Evolutionary conservation across 2,888 invertebrate genomes (phyloP).

Genomic region (Apamea epomidion): DNA sequence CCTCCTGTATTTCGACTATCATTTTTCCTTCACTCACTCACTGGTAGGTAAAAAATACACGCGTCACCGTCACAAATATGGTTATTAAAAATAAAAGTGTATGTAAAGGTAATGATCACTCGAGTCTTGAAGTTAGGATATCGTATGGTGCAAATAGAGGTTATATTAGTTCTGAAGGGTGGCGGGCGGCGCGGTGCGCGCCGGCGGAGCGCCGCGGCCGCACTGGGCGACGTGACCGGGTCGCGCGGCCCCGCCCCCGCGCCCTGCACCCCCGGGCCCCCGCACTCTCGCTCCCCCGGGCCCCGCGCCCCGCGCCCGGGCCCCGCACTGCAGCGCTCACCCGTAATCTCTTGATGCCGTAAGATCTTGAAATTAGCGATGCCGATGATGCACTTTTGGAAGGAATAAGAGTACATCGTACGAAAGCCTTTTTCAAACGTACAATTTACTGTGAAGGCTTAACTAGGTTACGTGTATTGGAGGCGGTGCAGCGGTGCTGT

Average conservation of each 20-base stretch:
- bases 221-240: conserved; percentile 87
- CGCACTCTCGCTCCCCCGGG: conserved; percentile 59
- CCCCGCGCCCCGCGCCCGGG: conserved; percentile 66
- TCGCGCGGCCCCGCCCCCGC: conserved; percentile 77
- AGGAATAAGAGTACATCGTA: conserved; percentile 40
- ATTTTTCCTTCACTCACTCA: conserved; percentile 78
- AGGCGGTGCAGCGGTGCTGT: conserved; percentile 7
- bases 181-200: conserved; percentile 83
- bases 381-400: conserved; percentile 84
- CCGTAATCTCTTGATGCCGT: conserved; percentile 87
- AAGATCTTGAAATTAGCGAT: conserved; percentile 86
- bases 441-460: conserved; percentile 32
- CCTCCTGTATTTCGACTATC: conserved; percentile 90
- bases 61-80: conserved; percentile 60
- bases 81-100: conserved; percentile 67
- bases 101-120: conserved; percentile 53
- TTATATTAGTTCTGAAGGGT: conserved; percentile 59
- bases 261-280: conserved; percentile 43
- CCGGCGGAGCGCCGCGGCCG: conserved; percentile 89
- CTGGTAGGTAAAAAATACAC: conserved; percentile 50
- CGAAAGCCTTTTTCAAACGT: conserved; percentile 60
- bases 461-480: conserved; percentile 43
- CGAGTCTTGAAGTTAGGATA: conserved; percentile 56
- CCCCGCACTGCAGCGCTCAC: conserved; percentile 85
- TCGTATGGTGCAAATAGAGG: conserved; percentile 65